Base-by-base conservation (phyloP, 2,797 vertebrate species). In the Eospalax fontanierii region DNA sequence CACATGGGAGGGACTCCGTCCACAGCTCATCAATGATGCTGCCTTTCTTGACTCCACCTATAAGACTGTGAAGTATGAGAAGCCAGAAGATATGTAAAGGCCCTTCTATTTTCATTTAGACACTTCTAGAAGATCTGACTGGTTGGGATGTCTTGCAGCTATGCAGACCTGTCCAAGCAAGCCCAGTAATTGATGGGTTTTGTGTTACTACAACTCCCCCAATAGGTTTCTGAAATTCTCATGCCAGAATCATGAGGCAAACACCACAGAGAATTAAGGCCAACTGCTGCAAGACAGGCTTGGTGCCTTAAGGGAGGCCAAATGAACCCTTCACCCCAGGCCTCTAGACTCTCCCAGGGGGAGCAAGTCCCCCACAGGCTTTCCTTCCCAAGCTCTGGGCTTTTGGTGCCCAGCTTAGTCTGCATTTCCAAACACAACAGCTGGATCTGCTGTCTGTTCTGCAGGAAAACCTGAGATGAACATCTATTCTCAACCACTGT, bases 211-310 rank as follows among this genome's bases (percentile, higher is more conserved):
- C 11, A 46, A 54, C 50, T 86, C 89, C 61, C 61, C 35, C 21
- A 50, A 30, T 0, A 86, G 26, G 50, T 75, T 90, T 90, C 68
- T n/a, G 81, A 91, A 40, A 65, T 89, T 68, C 81, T 86, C 35
- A 46, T 10, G 43, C 38, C 21, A 85, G 76, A 82, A 2, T 54
- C 19, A 84, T 70, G 33, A 63, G 54, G 68, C 54, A 50, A 43
- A 40, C 35, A 38, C 81, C 87, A 46, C n/a, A 24, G 70, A 86
- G 46, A 85, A 94, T 63, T 74, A 21, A 65, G 30, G 38, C 6
- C 18, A 73, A 73, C 18, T 38, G 54, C 0, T 71, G 35, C 79
- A 84, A 65, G 75, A 24, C 26, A 78, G 76, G 68, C 63, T 66
- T 12, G 80, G 18, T 19, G 33, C 5, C 24, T 21, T 63, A n/a